Base-by-base conservation (phyloP, 2,797 vertebrate genomes). In the Pagetopsis macropterus region DNA sequence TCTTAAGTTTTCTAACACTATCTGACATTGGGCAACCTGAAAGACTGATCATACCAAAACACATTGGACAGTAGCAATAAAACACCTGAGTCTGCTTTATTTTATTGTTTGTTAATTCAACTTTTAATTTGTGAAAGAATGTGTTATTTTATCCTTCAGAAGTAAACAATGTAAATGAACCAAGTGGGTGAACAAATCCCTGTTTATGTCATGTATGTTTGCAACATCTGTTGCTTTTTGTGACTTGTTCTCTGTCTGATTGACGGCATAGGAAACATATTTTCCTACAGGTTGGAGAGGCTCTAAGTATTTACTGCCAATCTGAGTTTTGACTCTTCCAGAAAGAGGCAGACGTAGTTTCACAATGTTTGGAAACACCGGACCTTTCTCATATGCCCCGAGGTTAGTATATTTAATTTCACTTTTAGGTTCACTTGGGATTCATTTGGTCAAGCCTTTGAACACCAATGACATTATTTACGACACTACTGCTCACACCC, bases 351-450 rank as follows among this genome's bases (percentile, higher is more conserved):
- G 21, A 67, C 59, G 7, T 15, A 21, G 37, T 44, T 66, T 72
- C 70, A 93, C 62, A 76, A 95, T 95, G 95, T 93, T 82, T 74
- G 81, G 87, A 75, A 88, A 82, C 62, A 50, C 5, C 2, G 56
- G 15, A 3, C 80, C 83, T 1, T 93, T 91, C 50, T 84, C 88
- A n/a, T 92, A 91, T 64, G 79, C 91, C 43, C 73, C 87, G 13
- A 83, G 93, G 93, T 94, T 16, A 84, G 82, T 76, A 1, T 10
- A 2, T 65, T 67, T 31, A 6, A 55, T 70, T 68, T 66, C 2
- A 64, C 23, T 65, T 46, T 59, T 11, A 64, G 10, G 0, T 40
- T 16, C 11, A 37, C 6, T 55, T 60, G 11, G 1, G 19, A 13
- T 17, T 44, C 0, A 43, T 45, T n/a, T 54, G 3, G 0, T 48